These are phyloP conservation scores for Apocrypta bakeri DNA, from an alignment of 1,140 invertebrate genomes.

Conservation along the genomic window DNA sequence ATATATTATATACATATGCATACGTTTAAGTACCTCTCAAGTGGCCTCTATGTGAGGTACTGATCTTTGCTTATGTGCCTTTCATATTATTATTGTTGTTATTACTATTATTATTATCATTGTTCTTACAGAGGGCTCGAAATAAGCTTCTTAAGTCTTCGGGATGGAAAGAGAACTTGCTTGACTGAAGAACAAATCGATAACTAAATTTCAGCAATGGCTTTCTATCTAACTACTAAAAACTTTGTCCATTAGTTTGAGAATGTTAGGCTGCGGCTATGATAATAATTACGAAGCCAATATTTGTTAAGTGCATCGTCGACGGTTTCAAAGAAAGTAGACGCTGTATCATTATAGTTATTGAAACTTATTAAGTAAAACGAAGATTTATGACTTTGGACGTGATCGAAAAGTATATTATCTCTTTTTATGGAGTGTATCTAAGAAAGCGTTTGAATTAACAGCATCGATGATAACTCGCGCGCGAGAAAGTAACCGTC, in stretches of 20 bases:
- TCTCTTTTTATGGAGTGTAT: too few relatives aligned
- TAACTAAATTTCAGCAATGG: slow-evolving; percentile 1
- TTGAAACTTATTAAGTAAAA: background rate
- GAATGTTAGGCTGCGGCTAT: background rate
- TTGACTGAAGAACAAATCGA: background rate
- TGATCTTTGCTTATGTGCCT: background rate
- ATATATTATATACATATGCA: background rate
- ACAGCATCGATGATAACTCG: background rate
- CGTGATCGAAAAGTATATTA: too few relatives aligned
- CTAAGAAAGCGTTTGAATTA: background rate
- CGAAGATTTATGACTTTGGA: too few relatives aligned
- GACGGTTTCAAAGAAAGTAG: too few relatives aligned
- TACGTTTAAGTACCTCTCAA: background rate
- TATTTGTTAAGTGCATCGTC: background rate
- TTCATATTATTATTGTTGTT: background rate
- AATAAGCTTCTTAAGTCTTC: slow-evolving; percentile 21
- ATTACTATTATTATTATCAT: background rate
- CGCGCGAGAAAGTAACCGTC: background rate
- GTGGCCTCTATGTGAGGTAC: too few relatives aligned
- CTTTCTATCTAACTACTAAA: background rate
- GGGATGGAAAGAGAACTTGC: background rate
- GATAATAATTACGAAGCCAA: background rate
- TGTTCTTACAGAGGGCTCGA: background rate
- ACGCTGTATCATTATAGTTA: background rate
- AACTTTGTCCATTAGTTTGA: slow-evolving; percentile 1